Percentiles rank a stretch among this genome's conserved stretches.
Conservation (phyloP, 1,140 invertebrate species). For the Lethrus apterus region DNA sequence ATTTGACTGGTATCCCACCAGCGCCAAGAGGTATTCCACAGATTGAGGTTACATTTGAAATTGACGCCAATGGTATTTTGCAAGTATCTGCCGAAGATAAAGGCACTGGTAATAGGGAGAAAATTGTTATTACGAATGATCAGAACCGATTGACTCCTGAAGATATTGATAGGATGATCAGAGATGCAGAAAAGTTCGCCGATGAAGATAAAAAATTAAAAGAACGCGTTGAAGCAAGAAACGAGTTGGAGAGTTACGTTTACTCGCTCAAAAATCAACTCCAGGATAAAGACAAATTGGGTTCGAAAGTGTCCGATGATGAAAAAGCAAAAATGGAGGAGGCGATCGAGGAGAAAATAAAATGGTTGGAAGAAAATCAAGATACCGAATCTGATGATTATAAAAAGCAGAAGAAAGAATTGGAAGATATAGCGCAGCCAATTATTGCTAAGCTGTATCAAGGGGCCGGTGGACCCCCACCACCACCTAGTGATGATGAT, state of each 20-base stretch:
- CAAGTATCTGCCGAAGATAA: conserved; percentile 95
- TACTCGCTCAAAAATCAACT: conserved; percentile 98
- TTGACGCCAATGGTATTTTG: conserved; percentile 94
- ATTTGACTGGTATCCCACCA: conserved; percentile 95
- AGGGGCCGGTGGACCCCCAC: conserved; percentile 66
- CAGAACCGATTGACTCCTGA: conserved; percentile 95
- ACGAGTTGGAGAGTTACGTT: conserved; percentile 94
- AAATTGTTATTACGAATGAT: conserved; percentile 98
- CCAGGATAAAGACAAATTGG: conserved; percentile 95
- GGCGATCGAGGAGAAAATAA: conserved; percentile 93
- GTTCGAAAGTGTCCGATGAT: conserved; percentile 79
- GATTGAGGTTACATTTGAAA: conserved; percentile 98
- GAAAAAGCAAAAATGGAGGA: conserved; percentile 96
- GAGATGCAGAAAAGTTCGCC: conserved; percentile 96
- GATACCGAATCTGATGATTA: conserved; percentile 91
- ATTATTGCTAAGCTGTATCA: conserved; percentile 97
- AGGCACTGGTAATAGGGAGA: conserved; percentile 95
- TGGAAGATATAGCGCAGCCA: conserved; percentile 93
- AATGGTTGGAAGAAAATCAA: conserved; percentile 95
- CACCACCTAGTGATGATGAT: conserved; percentile 62
- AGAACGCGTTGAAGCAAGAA: conserved; percentile 91
- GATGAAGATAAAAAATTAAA: conserved; percentile 98
- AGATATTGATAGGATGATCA: conserved; percentile 98
- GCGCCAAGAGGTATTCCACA: conserved; percentile 97
- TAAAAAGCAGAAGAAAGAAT: conserved; percentile 94